Evolutionary conservation across 2,888 invertebrate species (phyloP).

Genomic region (Synergus itoensis): DNA sequence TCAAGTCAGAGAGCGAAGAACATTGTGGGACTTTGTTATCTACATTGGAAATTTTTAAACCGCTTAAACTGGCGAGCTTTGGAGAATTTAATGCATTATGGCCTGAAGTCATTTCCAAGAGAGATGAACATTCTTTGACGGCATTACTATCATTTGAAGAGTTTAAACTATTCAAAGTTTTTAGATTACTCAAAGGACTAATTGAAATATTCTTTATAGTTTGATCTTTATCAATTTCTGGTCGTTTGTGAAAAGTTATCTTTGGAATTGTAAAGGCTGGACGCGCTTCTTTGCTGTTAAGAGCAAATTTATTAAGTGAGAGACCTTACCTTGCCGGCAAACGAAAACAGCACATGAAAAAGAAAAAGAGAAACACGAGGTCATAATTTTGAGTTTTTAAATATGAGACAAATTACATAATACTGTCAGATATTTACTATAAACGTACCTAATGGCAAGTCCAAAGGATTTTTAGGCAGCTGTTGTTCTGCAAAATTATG

Average conservation of each 20-base stretch:
- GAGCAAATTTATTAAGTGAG: constrained; percentile 55
- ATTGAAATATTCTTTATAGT: neutral
- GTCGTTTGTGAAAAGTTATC: constrained; percentile 44
- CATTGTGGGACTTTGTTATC: constrained; percentile 5
- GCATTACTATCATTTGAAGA: neutral
- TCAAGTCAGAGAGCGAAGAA: constrained; percentile 44
- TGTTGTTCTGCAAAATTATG: constrained; percentile 54
- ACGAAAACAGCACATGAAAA: constrained; percentile 66
- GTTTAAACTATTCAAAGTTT: constrained; percentile 5
- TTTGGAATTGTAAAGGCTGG: constrained; percentile 51
- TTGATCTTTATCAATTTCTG: neutral
- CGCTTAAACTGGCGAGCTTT: neutral
- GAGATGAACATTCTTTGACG: neutral
- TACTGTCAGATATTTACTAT: constrained; percentile 39
- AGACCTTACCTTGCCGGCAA: constrained; percentile 76
- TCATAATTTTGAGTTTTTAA: constrained; percentile 41
- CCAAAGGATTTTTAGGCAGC: constrained; percentile 53
- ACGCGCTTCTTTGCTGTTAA: neutral
- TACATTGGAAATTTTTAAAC: neutral
- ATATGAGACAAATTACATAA: constrained; percentile 38
- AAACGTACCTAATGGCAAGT: constrained; percentile 65
- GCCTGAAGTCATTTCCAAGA: neutral
- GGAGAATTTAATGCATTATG: neutral
- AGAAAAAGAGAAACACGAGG: constrained; percentile 56
- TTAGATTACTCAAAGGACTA: constrained; percentile 3